phyloP scores from a whole-genome alignment of 2,888 invertebrate genomes.

The Pyrrhia umbra region DNA sequence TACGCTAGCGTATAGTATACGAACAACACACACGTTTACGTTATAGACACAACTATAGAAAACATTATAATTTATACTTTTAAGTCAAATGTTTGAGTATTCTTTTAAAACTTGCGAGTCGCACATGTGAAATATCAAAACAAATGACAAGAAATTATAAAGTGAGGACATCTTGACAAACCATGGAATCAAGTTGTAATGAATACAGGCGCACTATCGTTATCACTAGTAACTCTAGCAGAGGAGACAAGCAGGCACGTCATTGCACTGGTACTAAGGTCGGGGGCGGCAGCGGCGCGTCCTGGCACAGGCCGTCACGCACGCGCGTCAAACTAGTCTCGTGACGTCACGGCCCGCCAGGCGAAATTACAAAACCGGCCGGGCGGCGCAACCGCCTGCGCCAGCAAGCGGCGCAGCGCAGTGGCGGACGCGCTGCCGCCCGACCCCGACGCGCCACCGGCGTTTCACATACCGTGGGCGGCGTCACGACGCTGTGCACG shows the following conservation, averaged over 20 bases:
- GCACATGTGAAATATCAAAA: constrained; percentile 33
- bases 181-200: constrained; percentile 27
- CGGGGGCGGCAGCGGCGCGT: constrained; percentile 85
- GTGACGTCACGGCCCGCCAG: constrained; percentile 89
- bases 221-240: constrained; percentile 64
- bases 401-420: constrained; percentile 82
- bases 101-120: constrained; percentile 5
- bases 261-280: constrained; percentile 85
- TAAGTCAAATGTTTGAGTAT: constrained; percentile 18
- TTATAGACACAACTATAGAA: constrained; percentile 56
- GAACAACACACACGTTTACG: constrained; percentile 64
- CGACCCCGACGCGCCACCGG: constrained; percentile 88
- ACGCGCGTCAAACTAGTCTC: constrained; percentile 88
- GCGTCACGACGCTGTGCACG: constrained; percentile 85
- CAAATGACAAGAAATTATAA: constrained; percentile 17
- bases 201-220: constrained; percentile 49
- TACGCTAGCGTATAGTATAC: constrained; percentile 59
- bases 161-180: constrained; percentile 39
- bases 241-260: constrained; percentile 83
- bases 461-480: constrained; percentile 87
- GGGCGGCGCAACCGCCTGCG: constrained; percentile 79
- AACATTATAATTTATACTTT: constrained; percentile 33
- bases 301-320: constrained; percentile 87
- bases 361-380: constrained; percentile 89
- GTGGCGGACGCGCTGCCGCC: constrained; percentile 88